A percentile compares a stretch with the other conserved stretches of the same genome.
These are phyloP conservation scores for Aleadryas rufinucha DNA, from an alignment of 2,113 vertebrate genomes.

Conservation along the genomic window DNA sequence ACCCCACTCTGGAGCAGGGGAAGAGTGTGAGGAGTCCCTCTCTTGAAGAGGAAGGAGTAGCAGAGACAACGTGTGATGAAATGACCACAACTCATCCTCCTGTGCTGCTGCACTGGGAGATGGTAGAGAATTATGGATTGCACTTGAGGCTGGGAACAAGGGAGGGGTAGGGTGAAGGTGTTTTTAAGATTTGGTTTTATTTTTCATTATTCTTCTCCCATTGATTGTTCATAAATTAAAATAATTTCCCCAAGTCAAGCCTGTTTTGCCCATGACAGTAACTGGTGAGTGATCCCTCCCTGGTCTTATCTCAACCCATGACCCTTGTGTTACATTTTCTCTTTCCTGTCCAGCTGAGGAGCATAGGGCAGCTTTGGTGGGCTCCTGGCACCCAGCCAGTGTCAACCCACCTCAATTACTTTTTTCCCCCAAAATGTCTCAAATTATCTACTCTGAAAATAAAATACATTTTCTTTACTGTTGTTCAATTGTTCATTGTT, in stretches of 20 bases:
- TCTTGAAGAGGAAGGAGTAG: neutral
- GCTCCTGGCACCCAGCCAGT: neutral
- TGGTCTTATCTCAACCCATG: neutral
- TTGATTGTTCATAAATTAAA: neutral
- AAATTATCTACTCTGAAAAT: neutral
- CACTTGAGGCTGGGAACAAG: neutral
- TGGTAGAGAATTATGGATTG: neutral
- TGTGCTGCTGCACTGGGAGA: too few species aligned
- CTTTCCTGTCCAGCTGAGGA: neutral
- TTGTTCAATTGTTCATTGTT: neutral
- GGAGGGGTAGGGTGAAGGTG: fast-evolving
- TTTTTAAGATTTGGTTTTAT: neutral
- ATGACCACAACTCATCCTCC: neutral
- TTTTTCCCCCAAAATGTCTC: neutral
- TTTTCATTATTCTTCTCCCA: neutral
- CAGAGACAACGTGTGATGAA: neutral
- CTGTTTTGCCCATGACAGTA: neutral
- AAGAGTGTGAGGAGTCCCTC: neutral
- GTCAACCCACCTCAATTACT: neutral
- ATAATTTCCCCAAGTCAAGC: neutral
- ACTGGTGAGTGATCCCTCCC: neutral
- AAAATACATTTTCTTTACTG: neutral
- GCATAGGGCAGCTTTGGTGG: neutral
- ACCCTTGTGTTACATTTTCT: neutral
- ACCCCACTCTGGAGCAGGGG: fast-evolving